Evolutionary conservation across 2,888 invertebrate species (phyloP).

Genomic region (Synergus umbraculus): DNA sequence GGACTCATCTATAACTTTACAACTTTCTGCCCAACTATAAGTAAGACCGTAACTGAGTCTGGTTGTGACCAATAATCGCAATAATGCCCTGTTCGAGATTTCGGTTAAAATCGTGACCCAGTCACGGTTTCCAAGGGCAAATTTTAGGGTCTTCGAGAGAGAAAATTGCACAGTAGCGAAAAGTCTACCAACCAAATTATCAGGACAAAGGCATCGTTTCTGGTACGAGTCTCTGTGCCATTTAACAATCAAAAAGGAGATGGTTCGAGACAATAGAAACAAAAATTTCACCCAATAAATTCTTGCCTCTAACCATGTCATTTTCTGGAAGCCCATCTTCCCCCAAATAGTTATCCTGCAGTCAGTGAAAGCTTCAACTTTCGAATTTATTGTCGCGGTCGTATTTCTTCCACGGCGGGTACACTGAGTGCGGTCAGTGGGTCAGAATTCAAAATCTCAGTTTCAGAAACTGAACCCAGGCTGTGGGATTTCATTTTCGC

Average conservation of each 20-base stretch:
- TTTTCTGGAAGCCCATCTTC: conserved; percentile 26
- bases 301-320: conserved; percentile 21
- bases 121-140: conserved; percentile 43
- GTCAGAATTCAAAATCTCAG: conserved; percentile 36
- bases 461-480: background rate
- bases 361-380: conserved; percentile 54
- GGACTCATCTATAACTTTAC: conserved; percentile 25
- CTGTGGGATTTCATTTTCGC: conserved; percentile 5
- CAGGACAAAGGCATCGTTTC: conserved; percentile 38
- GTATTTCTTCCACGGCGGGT: conserved; percentile 50
- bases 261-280: conserved; percentile 42
- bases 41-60: conserved; percentile 19
- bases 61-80: conserved; percentile 31
- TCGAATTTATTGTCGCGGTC: conserved; percentile 59
- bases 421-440: conserved; percentile 38
- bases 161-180: conserved; percentile 21
- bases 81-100: conserved; percentile 18
- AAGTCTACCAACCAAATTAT: conserved; percentile 39
- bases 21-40: background rate
- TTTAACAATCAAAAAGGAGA: conserved; percentile 38
- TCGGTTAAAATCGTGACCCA: conserved; percentile 46
- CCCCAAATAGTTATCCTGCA: background rate
- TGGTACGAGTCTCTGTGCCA: conserved; percentile 17
- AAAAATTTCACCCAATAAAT: conserved; percentile 52
- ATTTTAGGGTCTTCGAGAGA: background rate